Conservation (phyloP, 2,113 vertebrate genomes). For the Scophthalmus maximus region DNA sequence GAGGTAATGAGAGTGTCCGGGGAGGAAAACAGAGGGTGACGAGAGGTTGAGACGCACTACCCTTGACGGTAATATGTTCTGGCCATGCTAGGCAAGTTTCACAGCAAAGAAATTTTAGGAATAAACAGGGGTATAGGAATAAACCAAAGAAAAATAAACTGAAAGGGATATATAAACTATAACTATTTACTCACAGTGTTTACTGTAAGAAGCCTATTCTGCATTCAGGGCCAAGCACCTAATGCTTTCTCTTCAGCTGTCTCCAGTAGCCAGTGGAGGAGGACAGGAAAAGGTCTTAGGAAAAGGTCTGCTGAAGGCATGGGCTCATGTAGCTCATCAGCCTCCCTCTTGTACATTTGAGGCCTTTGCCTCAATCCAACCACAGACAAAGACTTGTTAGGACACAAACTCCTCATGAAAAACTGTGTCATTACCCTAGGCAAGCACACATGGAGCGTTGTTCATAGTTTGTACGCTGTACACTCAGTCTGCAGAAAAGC, state of each 20-base stretch:
- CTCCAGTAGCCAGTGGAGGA: constrained; percentile 28
- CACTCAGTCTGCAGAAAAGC: constrained; percentile 34
- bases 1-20: constrained; percentile 46
- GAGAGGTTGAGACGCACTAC: constrained; percentile 51
- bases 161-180: too few relatives aligned
- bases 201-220: constrained; percentile 17
- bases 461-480: constrained; percentile 9
- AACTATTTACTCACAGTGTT: too few relatives aligned
- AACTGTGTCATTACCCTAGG: constrained; percentile 35
- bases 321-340: constrained; percentile 61
- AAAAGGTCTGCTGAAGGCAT: constrained; percentile 57
- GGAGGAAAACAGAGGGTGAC: constrained; percentile 53
- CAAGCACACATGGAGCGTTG: background rate
- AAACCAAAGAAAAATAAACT: constrained; percentile 19
- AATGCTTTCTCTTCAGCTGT: constrained; percentile 38
- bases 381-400: constrained; percentile 47
- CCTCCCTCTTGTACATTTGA: constrained; percentile 42
- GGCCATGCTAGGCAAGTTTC: constrained; percentile 47
- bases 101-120: constrained; percentile 34
- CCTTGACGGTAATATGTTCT: constrained; percentile 43
- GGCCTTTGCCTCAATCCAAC: constrained; percentile 44
- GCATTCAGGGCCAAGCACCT: constrained; percentile 32
- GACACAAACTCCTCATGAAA: constrained; percentile 51
- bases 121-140: constrained; percentile 28
- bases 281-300: constrained; percentile 49